phyloP scores from a whole-genome alignment of 2,888 invertebrate species.

The Drosophila pegasa region DNA sequence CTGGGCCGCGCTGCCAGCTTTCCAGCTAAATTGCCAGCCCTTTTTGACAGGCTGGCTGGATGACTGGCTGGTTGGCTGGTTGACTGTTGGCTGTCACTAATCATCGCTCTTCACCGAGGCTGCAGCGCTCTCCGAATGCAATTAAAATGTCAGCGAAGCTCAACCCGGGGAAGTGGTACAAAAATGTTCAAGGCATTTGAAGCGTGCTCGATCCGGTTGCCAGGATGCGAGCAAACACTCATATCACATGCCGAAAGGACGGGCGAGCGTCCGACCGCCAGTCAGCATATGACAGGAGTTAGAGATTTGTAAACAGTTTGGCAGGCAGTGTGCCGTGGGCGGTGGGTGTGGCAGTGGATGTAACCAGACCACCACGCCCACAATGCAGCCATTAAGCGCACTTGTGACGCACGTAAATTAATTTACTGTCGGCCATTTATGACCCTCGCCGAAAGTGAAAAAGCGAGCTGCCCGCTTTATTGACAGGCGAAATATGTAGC shows the following conservation, averaged over 20 bases:
- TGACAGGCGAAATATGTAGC: conserved; percentile 63
- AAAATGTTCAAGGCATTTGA: conserved; percentile 38
- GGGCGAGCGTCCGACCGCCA: background rate
- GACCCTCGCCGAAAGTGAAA: conserved; percentile 30
- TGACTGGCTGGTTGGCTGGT: conserved; percentile 24
- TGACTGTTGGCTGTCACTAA: conserved; percentile 37
- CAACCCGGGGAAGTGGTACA: conserved; percentile 23
- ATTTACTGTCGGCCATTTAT: conserved; percentile 74
- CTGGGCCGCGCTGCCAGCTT: conserved; percentile 19
- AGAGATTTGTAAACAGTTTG: conserved; percentile 52
- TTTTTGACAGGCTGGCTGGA: conserved; percentile 20
- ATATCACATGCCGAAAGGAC: conserved; percentile 56
- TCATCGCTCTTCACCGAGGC: conserved; percentile 30
- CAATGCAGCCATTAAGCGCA: conserved; percentile 66
- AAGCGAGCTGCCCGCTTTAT: conserved; percentile 54
- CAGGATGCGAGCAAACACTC: conserved; percentile 52
- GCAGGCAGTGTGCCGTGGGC: no score
- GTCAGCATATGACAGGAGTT: conserved; percentile 46
- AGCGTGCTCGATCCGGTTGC: conserved; percentile 8
- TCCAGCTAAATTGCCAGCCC: conserved; percentile 18
- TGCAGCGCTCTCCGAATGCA: conserved; percentile 65
- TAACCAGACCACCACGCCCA: conserved; percentile 32
- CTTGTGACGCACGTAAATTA: conserved; percentile 75
- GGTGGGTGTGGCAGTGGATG: no score
- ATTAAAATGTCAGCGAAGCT: conserved; percentile 71